Percentiles rank a stretch among this genome's conserved stretches.
phyloP scores from a whole-genome alignment of 2,797 vertebrate species.

The Ataeniobius toweri region DNA sequence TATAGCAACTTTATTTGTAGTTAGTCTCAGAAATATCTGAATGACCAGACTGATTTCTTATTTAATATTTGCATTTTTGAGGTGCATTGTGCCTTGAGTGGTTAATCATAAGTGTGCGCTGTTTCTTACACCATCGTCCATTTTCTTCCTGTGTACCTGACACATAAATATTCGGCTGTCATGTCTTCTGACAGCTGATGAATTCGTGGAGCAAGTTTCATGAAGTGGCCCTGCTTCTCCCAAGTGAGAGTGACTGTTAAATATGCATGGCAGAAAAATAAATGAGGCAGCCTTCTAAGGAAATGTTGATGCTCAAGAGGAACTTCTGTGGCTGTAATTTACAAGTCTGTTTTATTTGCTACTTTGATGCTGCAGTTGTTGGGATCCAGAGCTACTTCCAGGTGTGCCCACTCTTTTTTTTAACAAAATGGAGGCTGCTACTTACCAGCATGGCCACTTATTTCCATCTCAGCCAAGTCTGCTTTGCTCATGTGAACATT shows the following conservation, averaged over 20 bases:
- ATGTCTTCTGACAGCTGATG: constrained; percentile 69
- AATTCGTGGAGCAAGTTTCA: constrained; percentile 72
- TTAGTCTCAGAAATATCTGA: constrained; percentile 24
- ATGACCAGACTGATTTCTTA: constrained; percentile 23
- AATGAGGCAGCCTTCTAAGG: constrained; percentile 70
- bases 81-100: constrained; percentile 12
- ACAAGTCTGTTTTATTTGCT: constrained; percentile 67
- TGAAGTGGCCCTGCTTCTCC: constrained; percentile 67
- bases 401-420: constrained; percentile 19
- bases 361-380: constrained; percentile 51
- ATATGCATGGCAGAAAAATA: constrained; percentile 75
- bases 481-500: constrained; percentile 36
- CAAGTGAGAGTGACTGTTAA: constrained; percentile 70
- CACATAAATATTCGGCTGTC: constrained; percentile 71
- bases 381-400: constrained; percentile 19
- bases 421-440: constrained; percentile 38
- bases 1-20: constrained; percentile 31
- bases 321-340: constrained; percentile 57
- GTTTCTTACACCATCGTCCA: constrained; percentile 37
- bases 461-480: constrained; percentile 23
- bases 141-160: constrained; percentile 48
- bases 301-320: constrained; percentile 66
- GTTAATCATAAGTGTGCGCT: constrained; percentile 54
- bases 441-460: constrained; percentile 6
- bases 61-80: constrained; percentile 31